These are phyloP conservation scores for Zelleria hepariella DNA, from an alignment of 2,888 invertebrate genomes.

Conservation along the genomic window DNA sequence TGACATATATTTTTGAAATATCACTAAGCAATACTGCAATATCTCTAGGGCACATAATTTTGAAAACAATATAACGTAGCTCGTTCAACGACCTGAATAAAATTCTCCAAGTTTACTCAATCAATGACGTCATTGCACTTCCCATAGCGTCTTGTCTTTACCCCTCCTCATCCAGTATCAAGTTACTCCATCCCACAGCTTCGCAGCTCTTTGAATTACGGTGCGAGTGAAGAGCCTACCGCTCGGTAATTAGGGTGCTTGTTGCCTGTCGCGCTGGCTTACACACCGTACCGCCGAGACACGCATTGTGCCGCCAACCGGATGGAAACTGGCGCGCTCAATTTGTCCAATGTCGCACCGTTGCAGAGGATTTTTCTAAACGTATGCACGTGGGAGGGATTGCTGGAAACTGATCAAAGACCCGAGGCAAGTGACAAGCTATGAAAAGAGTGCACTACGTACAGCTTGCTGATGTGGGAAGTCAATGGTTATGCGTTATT, in stretches of 20 bases:
- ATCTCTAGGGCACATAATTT: no score
- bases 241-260: conserved; percentile 3
- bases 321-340: background rate
- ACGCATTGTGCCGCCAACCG: background rate
- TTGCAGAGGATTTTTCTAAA: background rate
- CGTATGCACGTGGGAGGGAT: background rate
- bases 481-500: no score
- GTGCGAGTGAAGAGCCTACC: background rate
- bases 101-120: background rate
- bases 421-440: background rate
- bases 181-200: background rate
- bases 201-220: background rate
- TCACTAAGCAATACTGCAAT: no score
- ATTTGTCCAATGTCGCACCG: background rate
- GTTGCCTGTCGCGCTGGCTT: background rate
- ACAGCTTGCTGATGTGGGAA: no score
- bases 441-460: no score
- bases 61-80: no score
- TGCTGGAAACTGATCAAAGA: background rate
- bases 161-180: background rate
- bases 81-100: background rate
- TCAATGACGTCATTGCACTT: background rate
- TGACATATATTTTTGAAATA: no score
- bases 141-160: background rate
- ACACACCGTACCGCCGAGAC: background rate